Percentiles rank a stretch among this genome's conserved stretches.
Conservation (phyloP, 2,888 invertebrate species). For the Norana najaformis region DNA sequence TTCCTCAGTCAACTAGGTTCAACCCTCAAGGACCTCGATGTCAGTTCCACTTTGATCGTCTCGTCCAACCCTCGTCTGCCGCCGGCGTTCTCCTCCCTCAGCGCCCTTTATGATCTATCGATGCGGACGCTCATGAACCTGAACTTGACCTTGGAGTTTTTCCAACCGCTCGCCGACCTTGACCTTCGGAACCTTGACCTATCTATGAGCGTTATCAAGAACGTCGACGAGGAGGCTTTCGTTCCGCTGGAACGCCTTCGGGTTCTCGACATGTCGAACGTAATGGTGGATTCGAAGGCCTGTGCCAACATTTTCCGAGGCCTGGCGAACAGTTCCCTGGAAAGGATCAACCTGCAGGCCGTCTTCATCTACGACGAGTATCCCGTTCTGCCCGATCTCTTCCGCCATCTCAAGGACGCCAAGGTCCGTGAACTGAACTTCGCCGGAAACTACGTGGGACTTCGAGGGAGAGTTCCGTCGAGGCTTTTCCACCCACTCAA, state of each 20-base stretch:
- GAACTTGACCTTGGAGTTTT: constrained; percentile 28
- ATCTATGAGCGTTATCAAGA: constrained; percentile 20
- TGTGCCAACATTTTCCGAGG: constrained; percentile 33
- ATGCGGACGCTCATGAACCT: constrained; percentile 16
- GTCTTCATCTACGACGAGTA: constrained; percentile 32
- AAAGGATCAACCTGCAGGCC: constrained; percentile 34
- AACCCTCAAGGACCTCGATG: constrained; percentile 31
- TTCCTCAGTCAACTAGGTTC: constrained; percentile 14
- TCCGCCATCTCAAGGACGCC: constrained; percentile 31
- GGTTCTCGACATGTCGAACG: constrained; percentile 30
- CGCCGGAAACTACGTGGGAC: constrained; percentile 36
- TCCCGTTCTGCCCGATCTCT: constrained; percentile 26
- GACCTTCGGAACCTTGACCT: constrained; percentile 31
- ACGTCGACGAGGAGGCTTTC: constrained; percentile 30
- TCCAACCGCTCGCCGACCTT: constrained; percentile 19
- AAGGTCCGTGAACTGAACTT: constrained; percentile 31
- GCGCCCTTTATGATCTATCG: constrained; percentile 26
- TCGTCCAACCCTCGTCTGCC: constrained; percentile 23
- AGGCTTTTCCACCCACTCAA: constrained; percentile 33
- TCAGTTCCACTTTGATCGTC: constrained; percentile 24
- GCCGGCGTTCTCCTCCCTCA: constrained; percentile 29
- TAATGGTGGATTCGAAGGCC: neutral
- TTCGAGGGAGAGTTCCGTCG: constrained; percentile 31
- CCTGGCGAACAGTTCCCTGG: constrained; percentile 32
- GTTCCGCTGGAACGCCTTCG: neutral